A percentile compares a stretch with the other conserved stretches of the same genome.
phyloP scores from a whole-genome alignment of 2,797 vertebrate genomes.

The Falco cherrug region DNA sequence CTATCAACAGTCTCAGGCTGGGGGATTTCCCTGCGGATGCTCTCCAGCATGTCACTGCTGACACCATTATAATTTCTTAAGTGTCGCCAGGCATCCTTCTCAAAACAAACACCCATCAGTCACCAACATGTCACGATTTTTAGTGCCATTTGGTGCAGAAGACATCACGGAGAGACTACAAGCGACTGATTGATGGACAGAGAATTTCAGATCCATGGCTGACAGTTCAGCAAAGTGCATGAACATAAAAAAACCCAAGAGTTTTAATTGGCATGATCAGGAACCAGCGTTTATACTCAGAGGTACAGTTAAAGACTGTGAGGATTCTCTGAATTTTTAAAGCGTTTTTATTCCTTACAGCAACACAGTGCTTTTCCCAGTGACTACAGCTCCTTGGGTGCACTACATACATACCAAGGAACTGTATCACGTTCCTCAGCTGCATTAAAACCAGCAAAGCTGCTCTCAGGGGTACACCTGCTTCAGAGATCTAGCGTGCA shows the following conservation, averaged over 20 bases:
- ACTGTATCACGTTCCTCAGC: not conserved
- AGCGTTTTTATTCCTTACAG: not conserved
- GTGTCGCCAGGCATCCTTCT: not conserved
- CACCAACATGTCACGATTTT: not conserved
- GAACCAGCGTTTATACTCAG: not conserved
- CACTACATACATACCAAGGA: not conserved
- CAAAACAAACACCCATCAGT: not conserved
- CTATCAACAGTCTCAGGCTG: not conserved
- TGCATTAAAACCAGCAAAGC: not conserved
- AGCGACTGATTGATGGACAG: not conserved
- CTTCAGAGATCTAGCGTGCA: not conserved
- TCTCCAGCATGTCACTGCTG: accelerated
- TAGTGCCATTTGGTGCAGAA: not conserved
- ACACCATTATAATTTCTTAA: not conserved
- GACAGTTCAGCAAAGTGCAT: not conserved
- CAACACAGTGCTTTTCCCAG: not conserved
- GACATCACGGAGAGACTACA: not conserved
- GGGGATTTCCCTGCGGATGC: not conserved
- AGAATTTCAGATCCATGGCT: not conserved
- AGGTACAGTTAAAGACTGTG: too few species aligned
- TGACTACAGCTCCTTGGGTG: not conserved
- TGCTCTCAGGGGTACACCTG: not conserved
- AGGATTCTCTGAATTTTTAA: too few species aligned
- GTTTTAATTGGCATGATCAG: not conserved
- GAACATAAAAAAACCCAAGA: not conserved